A percentile compares a stretch with the other conserved stretches of the same genome.
Conservation (phyloP, 2,113 vertebrate species). For the Colinus virginianus region DNA sequence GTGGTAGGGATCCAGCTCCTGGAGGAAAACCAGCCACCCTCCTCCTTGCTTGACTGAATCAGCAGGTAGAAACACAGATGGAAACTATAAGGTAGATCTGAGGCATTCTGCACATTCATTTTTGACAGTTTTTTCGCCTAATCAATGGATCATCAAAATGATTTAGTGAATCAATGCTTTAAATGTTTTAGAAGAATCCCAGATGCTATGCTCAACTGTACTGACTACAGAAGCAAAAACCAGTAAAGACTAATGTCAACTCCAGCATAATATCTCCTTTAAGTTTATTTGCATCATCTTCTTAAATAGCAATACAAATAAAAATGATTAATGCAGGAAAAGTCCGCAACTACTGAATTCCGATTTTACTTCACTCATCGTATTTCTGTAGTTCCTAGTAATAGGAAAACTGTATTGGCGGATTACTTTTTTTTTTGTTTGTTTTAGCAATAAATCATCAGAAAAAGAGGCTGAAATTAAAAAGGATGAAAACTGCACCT, state of each 20-base stretch:
- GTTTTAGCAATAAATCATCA: neutral
- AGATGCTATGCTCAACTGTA: neutral
- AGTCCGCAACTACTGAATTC: neutral
- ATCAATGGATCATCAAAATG: neutral
- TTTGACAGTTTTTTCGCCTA: neutral
- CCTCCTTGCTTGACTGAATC: fast-evolving
- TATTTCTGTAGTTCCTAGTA: neutral
- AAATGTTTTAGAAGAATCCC: neutral
- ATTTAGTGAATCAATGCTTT: neutral
- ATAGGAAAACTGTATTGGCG: neutral
- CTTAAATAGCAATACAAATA: neutral
- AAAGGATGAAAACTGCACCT: neutral
- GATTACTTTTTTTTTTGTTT: neutral
- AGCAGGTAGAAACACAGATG: fast-evolving
- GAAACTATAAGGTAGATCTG: neutral
- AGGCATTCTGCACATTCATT: neutral
- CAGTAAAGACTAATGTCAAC: neutral
- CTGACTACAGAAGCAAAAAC: neutral
- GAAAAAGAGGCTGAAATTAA: neutral
- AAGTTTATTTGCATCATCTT: neutral
- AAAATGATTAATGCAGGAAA: neutral
- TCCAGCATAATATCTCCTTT: neutral
- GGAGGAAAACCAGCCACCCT: fast-evolving
- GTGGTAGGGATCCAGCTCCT: neutral
- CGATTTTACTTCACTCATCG: neutral